Evolutionary conservation across 2,888 invertebrate genomes (phyloP), one percentile per base, ranked within the genome.

Genomic region (Carcina quercana): DNA sequence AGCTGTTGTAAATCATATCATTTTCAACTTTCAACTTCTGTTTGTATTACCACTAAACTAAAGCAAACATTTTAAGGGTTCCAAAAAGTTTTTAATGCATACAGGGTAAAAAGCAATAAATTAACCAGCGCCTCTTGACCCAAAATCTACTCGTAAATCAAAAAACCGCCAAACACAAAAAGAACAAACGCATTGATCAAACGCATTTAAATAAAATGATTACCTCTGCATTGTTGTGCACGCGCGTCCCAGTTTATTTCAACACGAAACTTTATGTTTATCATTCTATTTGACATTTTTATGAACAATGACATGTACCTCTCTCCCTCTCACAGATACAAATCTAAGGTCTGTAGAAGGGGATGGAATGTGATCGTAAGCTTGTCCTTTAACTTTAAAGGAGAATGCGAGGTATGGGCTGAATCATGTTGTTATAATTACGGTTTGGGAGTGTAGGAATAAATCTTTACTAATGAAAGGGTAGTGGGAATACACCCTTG

Each of bases 241-340:
- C 72, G 69, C 71, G 60, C 61, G 45, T 35, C 31, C 47, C 52
- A 57, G 50, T 55, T 51, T 59, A 59, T 76, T 79, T 74, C 72
- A 71, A 75, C 78, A 75, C 69, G 61, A 65, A 62, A 65, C 72
- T 75, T 80, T 75, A 67, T 76, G 79, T 79, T 78, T 78, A 79
- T 82, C 80, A 80, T 80, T 76, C 74, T 70, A 71, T 75, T 80
- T 79, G 76, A 78, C 79, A 79, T 78, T 78, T 74, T 73, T 72
- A 70, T 67, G 72, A 75, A 82, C 78, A 80, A 78, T 76, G 62
- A 65, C 42, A 40, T 51, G 36, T 45, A 45, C 49, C 43, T 51
- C 47, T 63, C 70, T 62, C 65, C 49, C 53, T 68, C 59, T 47
- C 47, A 38, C 59, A 32, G 49, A 54, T 53, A 43, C 40, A 37